Conservation (phyloP, 2,888 invertebrate genomes). For the Ornithoptera priamus region DNA sequence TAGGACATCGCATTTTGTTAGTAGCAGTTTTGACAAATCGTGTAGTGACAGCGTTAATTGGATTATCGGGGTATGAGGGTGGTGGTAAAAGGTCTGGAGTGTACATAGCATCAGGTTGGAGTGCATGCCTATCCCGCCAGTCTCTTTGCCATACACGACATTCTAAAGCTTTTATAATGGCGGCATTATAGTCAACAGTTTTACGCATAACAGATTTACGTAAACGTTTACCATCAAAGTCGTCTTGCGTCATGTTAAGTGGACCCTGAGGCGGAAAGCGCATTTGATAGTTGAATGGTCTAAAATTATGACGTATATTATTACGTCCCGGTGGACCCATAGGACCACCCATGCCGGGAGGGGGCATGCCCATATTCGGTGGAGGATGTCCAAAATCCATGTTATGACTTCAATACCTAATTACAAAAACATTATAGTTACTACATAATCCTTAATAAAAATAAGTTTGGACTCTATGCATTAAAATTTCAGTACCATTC, state of each 20-base stretch:
- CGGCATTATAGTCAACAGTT: slow-evolving; percentile 98
- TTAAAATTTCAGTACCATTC: slow-evolving; percentile 6
- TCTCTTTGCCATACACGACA: slow-evolving; percentile 97
- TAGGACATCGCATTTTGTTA: slow-evolving; percentile 99
- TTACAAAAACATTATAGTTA: slow-evolving; percentile 65
- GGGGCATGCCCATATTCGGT: slow-evolving; percentile 71
- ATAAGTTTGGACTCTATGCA: slow-evolving; percentile 19
- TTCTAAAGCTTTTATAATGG: slow-evolving; percentile 95
- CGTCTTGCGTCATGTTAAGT: slow-evolving; percentile 89
- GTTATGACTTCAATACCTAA: slow-evolving; percentile 71
- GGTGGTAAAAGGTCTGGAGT: slow-evolving; percentile 96
- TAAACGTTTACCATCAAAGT: slow-evolving; percentile 97
- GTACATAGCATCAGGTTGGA: slow-evolving; percentile 98
- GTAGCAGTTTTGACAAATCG: slow-evolving; percentile 99
- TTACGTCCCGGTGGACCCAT: slow-evolving; percentile 63
- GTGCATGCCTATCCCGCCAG: slow-evolving; percentile 90
- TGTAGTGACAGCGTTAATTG: slow-evolving; percentile 97
- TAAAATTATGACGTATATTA: slow-evolving; percentile 75
- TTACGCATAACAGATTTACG: slow-evolving; percentile 98
- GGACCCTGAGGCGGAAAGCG: slow-evolving; percentile 76
- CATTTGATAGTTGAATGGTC: slow-evolving; percentile 75
- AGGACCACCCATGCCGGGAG: slow-evolving; percentile 53
- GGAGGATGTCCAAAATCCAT: slow-evolving; percentile 77
- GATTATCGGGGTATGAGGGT: slow-evolving; percentile 95
- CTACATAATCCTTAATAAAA: slow-evolving; percentile 35